A percentile compares a stretch with the other conserved stretches of the same genome.
Evolutionary conservation across 2,888 invertebrate genomes (phyloP).

Genomic region (Acrobasis repandana): DNA sequence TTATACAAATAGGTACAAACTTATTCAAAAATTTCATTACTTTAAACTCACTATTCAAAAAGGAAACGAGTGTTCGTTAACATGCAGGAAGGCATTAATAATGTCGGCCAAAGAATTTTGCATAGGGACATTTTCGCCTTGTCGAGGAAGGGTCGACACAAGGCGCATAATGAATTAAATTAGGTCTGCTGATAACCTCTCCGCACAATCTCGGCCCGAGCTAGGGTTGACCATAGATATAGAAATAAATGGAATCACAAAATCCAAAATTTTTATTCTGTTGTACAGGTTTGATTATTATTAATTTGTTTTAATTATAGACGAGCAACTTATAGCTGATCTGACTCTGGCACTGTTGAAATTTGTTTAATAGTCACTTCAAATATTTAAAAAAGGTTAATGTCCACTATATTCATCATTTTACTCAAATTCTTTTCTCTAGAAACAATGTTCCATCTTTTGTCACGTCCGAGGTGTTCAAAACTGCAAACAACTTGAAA

Average conservation of each 20-base stretch:
- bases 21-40: background rate
- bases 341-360: too few species aligned
- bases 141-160: conserved; percentile 67
- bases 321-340: too few species aligned
- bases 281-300: conserved; percentile 14
- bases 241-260: conserved; percentile 28
- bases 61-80: conserved; percentile 46
- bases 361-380: too few species aligned
- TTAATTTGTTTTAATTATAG: too few species aligned
- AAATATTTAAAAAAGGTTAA: too few species aligned
- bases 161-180: conserved; percentile 79
- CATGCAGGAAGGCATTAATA: conserved; percentile 52
- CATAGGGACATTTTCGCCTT: conserved; percentile 64
- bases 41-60: conserved; percentile 12
- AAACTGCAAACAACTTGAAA: too few species aligned
- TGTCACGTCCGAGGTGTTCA: too few species aligned
- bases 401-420: too few species aligned
- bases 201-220: conserved; percentile 58
- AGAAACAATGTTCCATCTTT: too few species aligned
- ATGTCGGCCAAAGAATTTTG: conserved; percentile 64
- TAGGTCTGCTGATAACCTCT: conserved; percentile 76
- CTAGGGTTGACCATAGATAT: conserved; percentile 44
- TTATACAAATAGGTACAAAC: too few species aligned
- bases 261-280: background rate
- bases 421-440: too few species aligned